These are phyloP conservation scores for Heteractis magnifica DNA, from an alignment of 92 coral and sea anemone species.

Conservation along the genomic window DNA sequence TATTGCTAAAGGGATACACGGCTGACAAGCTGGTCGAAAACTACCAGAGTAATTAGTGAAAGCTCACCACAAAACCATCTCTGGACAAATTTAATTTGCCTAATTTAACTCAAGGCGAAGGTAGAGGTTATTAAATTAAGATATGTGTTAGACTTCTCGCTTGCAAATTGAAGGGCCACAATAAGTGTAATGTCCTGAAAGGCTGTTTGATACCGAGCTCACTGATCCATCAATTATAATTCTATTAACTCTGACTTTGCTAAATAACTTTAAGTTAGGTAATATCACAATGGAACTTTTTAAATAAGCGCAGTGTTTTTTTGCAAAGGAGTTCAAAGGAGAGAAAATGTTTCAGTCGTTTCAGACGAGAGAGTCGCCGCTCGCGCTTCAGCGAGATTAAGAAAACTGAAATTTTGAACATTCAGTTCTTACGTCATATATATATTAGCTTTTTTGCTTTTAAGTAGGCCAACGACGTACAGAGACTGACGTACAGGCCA, in stretches of 20 bases:
- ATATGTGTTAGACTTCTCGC: conserved; percentile 34
- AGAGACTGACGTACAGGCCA: conserved; percentile 43
- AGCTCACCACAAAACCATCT: conserved; percentile 35
- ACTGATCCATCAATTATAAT: conserved; percentile 68
- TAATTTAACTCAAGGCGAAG: conserved; percentile 19
- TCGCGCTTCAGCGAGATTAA: neutral
- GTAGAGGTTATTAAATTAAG: conserved; percentile 37
- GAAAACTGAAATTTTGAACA: neutral
- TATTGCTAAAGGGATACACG: conserved; percentile 31
- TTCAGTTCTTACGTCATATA: neutral
- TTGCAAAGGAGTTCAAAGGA: neutral
- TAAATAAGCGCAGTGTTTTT: neutral
- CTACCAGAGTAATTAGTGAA: conserved; percentile 22
- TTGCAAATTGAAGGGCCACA: conserved; percentile 32
- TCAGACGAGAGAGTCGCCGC: neutral
- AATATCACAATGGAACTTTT: conserved; percentile 38
- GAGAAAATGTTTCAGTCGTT: neutral
- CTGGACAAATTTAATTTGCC: conserved; percentile 21
- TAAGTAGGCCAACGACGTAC: conserved; percentile 50
- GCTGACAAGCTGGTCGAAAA: conserved; percentile 15
- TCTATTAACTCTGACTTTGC: conserved; percentile 73
- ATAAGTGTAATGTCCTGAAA: conserved; percentile 31
- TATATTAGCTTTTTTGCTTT: conserved; percentile 29
- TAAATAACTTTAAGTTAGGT: conserved; percentile 53
- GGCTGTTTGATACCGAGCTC: conserved; percentile 32